Conservation (phyloP, 1,140 invertebrate genomes). For the Pseudoatta argentina region DNA sequence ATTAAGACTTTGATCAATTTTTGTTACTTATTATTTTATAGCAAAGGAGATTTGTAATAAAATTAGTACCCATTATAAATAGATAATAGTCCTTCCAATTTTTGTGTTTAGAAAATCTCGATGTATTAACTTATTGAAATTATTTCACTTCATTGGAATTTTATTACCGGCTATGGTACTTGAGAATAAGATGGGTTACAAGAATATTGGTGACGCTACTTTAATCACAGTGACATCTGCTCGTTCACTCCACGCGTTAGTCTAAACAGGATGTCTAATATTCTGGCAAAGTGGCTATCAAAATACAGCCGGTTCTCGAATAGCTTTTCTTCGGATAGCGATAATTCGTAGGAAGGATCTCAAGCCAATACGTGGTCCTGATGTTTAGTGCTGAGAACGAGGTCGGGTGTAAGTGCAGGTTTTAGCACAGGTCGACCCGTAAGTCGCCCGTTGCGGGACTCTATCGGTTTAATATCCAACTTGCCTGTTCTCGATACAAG, state of each 20-base stretch:
- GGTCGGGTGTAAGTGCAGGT: conserved; percentile 1
- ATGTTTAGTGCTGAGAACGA: conserved; percentile 28
- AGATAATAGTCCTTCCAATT: background rate
- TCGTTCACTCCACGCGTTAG: conserved; percentile 50
- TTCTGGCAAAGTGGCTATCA: conserved; percentile 14
- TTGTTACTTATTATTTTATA: background rate
- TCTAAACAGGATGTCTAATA: conserved; percentile 57
- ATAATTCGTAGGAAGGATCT: conserved; percentile 42
- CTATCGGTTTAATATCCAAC: conserved; percentile 67
- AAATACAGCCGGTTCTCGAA: background rate
- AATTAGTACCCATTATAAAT: background rate
- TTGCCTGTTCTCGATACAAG: conserved; percentile 61
- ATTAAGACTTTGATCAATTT: no score
- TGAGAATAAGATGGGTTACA: background rate
- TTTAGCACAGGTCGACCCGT: conserved; percentile 21
- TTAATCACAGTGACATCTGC: conserved; percentile 47
- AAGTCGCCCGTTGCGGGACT: conserved; percentile 1
- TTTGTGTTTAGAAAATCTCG: background rate
- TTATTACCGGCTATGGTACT: conserved; percentile 5
- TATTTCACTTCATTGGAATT: background rate
- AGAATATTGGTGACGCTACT: background rate
- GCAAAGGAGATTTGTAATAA: background rate
- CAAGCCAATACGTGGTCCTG: conserved; percentile 25
- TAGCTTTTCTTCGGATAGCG: background rate
- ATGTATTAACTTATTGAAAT: background rate